These are phyloP conservation scores for Dolichomitus sp. DNA, from an alignment of 2,888 invertebrate species.

Conservation along the genomic window DNA sequence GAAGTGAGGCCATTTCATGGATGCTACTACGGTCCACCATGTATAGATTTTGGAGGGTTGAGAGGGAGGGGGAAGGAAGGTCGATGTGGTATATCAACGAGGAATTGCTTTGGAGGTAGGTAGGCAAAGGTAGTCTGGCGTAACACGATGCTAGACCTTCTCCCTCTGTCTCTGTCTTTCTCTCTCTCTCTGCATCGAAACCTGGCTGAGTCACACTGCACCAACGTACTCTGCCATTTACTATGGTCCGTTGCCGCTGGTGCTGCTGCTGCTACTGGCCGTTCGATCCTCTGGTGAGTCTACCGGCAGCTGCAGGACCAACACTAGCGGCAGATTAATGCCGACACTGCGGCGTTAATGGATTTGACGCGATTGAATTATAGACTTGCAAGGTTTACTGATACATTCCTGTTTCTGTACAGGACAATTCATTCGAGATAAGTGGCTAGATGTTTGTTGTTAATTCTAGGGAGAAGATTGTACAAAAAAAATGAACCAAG, in stretches of 20 bases:
- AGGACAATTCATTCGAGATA: background rate
- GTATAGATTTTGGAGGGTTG: background rate
- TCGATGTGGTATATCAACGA: constrained; percentile 11
- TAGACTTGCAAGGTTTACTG: constrained; percentile 38
- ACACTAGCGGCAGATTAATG: constrained; percentile 36
- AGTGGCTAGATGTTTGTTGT: background rate
- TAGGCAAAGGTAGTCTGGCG: constrained; percentile 22
- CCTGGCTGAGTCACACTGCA: constrained; percentile 46
- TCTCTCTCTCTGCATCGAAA: background rate
- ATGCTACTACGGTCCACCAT: constrained; percentile 5
- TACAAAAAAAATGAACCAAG: too few species aligned
- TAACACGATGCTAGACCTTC: constrained; percentile 21
- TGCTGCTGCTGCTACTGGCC: constrained; percentile 26
- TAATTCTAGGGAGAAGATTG: too few species aligned
- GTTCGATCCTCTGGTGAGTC: constrained; percentile 39
- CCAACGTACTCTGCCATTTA: constrained; percentile 41
- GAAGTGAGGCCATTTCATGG: constrained; percentile 2
- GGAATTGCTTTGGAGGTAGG: constrained; percentile 25
- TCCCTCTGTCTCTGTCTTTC: constrained; percentile 26
- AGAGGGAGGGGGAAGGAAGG: background rate
- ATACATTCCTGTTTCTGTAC: constrained; percentile 32
- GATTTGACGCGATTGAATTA: constrained; percentile 69
- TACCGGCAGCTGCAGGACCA: constrained; percentile 42
- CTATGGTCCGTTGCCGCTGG: constrained; percentile 21
- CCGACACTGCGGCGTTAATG: constrained; percentile 58